Base-by-base conservation (phyloP, 2,888 invertebrate species). In the Tenthredo notha region DNA sequence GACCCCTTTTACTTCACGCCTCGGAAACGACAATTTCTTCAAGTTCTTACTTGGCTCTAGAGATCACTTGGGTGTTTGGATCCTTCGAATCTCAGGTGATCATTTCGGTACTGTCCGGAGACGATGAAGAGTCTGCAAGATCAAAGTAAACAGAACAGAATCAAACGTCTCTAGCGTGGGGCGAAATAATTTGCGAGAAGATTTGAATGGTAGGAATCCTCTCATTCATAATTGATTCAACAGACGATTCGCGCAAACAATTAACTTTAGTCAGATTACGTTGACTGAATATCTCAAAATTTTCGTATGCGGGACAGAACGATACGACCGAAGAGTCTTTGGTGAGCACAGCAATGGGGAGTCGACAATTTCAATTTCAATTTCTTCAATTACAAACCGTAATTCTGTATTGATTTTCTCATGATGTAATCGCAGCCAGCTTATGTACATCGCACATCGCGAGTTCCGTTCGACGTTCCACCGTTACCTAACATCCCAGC, bases 211-310 rank as follows among this genome's bases (percentile, higher is more conserved):
- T 40, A 37, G 6, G 61, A 61, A 80, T 50, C 61, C 80, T 80
- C 78, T 58, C 37, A n/a, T 12, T 80, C 37, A 61, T 58, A 58
- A 80, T 80, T 61, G 40, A 80, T 80, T 80, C 40, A 61, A 61
- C 58, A 40, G 40, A 61, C 80, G 80, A 61, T 80, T 61, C 80
- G 25, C 6, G 80, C 80, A 80, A 61, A 61, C 80, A 61, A 80
- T 80, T 40, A 61, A 80, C 80, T 80, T 80, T 21, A 58, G 80
- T 80, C 80, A 58, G 40, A 80, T 61, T 61, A 80, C 80, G 61
- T 61, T 80, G 37, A 40, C 80, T 80, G 37, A 80, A 9, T 58
- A 12, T 58, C 50, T 50, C 7, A 25, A 29, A 29, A 77, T 77
- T 54, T 40, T 54, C 47, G 77, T 77, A 33, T 54, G 7, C 18